These are phyloP conservation scores for Portunus trituberculatus DNA, from an alignment of 1,140 invertebrate species.

Conservation along the genomic window DNA sequence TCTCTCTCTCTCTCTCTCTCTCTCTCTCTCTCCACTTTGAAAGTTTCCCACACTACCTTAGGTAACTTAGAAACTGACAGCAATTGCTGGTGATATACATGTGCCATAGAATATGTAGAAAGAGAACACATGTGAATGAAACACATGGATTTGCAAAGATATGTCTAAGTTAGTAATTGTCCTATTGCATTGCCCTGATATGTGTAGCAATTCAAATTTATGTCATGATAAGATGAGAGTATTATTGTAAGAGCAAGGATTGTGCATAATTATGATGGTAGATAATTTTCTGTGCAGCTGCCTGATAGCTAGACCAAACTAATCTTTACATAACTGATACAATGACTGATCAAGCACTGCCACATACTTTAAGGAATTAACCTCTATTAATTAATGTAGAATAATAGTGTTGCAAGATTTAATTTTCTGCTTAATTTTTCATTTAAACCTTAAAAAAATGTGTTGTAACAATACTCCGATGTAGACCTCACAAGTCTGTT, in stretches of 20 bases:
- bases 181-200: not conserved
- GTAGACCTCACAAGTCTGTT: not conserved
- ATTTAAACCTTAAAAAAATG: not conserved
- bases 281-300: no score
- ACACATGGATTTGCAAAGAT: not conserved
- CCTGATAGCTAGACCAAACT: no score
- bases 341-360: not conserved
- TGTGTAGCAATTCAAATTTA: not conserved
- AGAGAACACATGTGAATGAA: no score
- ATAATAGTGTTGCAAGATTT: not conserved
- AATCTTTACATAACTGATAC: not conserved
- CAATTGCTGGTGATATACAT: not conserved
- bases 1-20: conserved; percentile 29
- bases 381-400: not conserved
- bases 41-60: not conserved
- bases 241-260: no score
- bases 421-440: not conserved
- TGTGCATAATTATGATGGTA: no score
- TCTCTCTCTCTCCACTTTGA: not conserved
- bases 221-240: no score
- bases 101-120: not conserved
- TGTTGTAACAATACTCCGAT: not conserved
- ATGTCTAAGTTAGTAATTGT: not conserved
- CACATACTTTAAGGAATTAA: not conserved
- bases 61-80: not conserved